phyloP scores from a whole-genome alignment of 2,888 invertebrate species.

The Morpho achilles region DNA sequence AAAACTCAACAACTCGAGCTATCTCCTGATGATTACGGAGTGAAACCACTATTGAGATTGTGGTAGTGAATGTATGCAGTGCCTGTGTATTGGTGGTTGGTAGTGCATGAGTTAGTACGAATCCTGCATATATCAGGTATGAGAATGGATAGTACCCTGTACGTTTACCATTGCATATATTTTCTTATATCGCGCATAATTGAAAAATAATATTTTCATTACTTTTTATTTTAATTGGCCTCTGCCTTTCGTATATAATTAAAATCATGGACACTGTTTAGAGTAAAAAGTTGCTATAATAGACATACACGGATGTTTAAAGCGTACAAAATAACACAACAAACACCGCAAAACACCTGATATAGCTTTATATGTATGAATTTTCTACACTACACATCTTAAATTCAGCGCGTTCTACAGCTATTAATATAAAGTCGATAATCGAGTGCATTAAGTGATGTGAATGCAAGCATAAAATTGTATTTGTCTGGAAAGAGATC shows the following conservation, averaged over 20 bases:
- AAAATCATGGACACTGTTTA: conserved; percentile 41
- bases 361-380: conserved; percentile 35
- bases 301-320: conserved; percentile 66
- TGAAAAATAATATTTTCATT: no score
- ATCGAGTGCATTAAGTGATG: conserved; percentile 9
- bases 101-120: no score
- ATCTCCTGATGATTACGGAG: no score
- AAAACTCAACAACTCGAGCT: no score
- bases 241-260: neutral
- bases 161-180: no score
- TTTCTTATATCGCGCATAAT: no score
- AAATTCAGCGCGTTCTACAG: conserved; percentile 1
- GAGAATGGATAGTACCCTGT: no score
- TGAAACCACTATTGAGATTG: no score
- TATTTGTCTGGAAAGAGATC: conserved; percentile 39
- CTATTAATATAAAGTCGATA: conserved; percentile 22
- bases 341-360: conserved; percentile 55
- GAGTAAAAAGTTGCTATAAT: conserved; percentile 65
- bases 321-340: conserved; percentile 73
- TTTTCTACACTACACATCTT: conserved; percentile 1
- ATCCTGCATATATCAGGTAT: no score
- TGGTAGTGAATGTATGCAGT: no score
- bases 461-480: conserved; percentile 12
- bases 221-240: no score
- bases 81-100: no score